Conservation (phyloP, 2,113 vertebrate species). For the Lepus europaeus region DNA sequence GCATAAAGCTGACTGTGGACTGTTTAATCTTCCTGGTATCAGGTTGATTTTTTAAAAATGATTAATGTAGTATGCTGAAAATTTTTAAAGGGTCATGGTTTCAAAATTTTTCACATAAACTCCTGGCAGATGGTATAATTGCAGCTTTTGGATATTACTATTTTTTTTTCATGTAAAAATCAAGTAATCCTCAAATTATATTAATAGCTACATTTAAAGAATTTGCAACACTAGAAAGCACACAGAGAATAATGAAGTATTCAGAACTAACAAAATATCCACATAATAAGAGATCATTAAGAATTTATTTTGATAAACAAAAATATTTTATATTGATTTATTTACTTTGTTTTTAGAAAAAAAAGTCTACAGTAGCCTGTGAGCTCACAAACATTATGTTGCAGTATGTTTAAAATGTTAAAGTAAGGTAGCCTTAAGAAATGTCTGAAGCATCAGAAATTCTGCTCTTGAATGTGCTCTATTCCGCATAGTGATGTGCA, state of each 20-base stretch:
- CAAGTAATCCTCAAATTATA: conserved; percentile 48
- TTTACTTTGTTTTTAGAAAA: not conserved
- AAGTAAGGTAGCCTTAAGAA: not conserved
- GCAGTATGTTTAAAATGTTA: conserved; percentile 50
- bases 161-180: conserved; percentile 65
- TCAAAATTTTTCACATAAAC: conserved; percentile 69
- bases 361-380: not conserved
- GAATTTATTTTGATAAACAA: not conserved
- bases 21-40: conserved; percentile 66
- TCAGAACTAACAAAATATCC: conserved; percentile 36
- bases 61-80: conserved; percentile 60
- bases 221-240: conserved; percentile 66
- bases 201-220: conserved; percentile 57
- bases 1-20: conserved; percentile 71
- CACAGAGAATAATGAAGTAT: conserved; percentile 50
- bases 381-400: conserved; percentile 10
- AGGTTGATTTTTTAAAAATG: conserved; percentile 29
- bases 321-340: conserved; percentile 55
- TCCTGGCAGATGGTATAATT: conserved; percentile 45
- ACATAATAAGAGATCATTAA: conserved; percentile 66
- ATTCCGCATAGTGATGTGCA: not conserved
- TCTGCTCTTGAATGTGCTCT: not conserved
- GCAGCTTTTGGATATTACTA: conserved; percentile 62
- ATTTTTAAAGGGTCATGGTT: conserved; percentile 71
- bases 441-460: not conserved